A percentile compares a stretch with the other conserved stretches of the same genome.
Evolutionary conservation across 2,113 vertebrate genomes (phyloP).

Genomic region (Xenopus borealis): DNA sequence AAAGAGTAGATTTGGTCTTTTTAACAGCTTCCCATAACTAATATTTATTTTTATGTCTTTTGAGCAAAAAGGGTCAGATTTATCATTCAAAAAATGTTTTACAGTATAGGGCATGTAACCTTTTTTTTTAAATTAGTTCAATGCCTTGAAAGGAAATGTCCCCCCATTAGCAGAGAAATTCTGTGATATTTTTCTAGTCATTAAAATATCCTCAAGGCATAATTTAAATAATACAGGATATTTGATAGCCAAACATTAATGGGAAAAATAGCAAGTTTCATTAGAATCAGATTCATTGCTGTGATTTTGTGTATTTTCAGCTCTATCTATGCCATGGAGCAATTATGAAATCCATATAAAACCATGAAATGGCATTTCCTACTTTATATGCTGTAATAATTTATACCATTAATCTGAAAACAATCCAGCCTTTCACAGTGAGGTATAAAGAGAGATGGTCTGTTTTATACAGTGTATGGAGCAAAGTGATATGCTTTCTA

Average conservation of each 20-base stretch:
- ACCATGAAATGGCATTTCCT: conserved; percentile 43
- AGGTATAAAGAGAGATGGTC: conserved; percentile 31
- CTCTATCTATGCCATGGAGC: conserved; percentile 34
- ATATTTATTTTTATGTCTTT: not conserved
- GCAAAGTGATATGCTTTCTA: fast-evolving
- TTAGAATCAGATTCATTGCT: conserved; percentile 46
- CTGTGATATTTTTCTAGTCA: not conserved
- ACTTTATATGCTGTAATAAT: conserved; percentile 41
- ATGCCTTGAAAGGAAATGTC: too few species aligned
- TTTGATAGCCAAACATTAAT: conserved; percentile 38
- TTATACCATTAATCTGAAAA: conserved; percentile 50
- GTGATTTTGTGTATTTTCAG: conserved; percentile 36
- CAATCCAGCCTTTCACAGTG: conserved; percentile 28
- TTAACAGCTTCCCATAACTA: too few species aligned
- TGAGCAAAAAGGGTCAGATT: not conserved
- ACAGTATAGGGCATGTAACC: too few species aligned
- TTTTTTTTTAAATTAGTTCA: too few species aligned
- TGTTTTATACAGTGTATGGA: not conserved
- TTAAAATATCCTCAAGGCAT: not conserved
- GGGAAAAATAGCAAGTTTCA: conserved; percentile 42
- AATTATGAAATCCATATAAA: conserved; percentile 49
- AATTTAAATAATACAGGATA: conserved; percentile 32
- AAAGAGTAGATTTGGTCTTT: too few species aligned
- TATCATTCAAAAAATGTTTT: too few species aligned
- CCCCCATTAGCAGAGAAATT: not conserved